Evolutionary conservation across 2,113 vertebrate genomes (phyloP), one percentile per base, ranked within the genome.

Genomic region (Bubo blakistoni): DNA sequence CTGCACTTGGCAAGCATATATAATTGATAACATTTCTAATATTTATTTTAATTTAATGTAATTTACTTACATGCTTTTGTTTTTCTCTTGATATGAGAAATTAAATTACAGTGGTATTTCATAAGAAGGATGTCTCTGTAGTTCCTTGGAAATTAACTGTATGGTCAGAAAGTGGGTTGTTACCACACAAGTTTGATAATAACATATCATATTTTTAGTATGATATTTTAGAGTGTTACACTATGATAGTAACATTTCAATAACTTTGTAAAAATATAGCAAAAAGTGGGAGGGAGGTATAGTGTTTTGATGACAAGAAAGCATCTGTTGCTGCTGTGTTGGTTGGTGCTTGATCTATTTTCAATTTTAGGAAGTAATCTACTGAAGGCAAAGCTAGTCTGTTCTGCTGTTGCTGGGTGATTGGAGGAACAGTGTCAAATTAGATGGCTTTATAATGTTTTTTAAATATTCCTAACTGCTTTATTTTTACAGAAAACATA

Each of bases 401-500:
- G 77, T 63, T 90, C 85, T 86, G 80, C 42, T 52, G n/a, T 63
- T 44, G 40, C 88, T 84, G 79, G n/a, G 26, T 83, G 80, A 30
- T 6, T 38, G 71, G 88, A 57, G 62, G 82, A 90, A 54, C 20
- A 36, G 2, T 51, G 85, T 86, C 22, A 88, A 52, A 76, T 32
- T 27, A 30, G 38, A 73, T 77, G 19, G 26, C 14, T 90, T 93
- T 69, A 15, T 65, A 8, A 74, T 15, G 20, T 12, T 66, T 71
- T 71, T 89, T 67, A 10, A 36, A 32, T 91, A 69, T 65, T 89
- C 32, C 40, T 78, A 18, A 55, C 63, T 55, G 57, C 57, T 96
- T 84, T 96, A 94, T 94, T 96, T 96, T 96, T 94, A 20, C 57
- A 95, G 86, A 71, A 89, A 95, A 94, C 16, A 34, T 9, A 26